A percentile compares a stretch with the other conserved stretches of the same genome.
These are phyloP conservation scores for Canis aureus DNA, from an alignment of 2,113 vertebrate genomes.

Conservation along the genomic window DNA sequence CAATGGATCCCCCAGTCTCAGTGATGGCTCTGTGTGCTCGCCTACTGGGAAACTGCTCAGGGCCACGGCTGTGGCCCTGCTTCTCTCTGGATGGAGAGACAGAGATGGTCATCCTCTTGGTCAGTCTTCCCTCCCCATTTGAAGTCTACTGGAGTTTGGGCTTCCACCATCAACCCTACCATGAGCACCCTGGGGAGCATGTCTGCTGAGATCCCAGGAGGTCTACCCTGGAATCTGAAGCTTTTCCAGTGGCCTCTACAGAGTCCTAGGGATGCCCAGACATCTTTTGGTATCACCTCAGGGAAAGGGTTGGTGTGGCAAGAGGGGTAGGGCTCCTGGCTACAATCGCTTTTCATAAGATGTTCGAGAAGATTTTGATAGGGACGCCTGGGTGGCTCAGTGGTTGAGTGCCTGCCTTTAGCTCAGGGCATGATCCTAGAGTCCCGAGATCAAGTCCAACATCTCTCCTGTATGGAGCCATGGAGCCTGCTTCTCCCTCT, in stretches of 20 bases:
- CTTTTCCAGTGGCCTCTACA: background rate
- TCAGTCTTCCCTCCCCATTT: background rate
- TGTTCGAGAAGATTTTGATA: background rate
- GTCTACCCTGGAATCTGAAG: background rate
- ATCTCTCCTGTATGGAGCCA: too few species aligned
- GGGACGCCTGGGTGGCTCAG: too few species aligned
- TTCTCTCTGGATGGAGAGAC: constrained; percentile 78
- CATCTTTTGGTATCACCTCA: background rate
- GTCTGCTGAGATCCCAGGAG: background rate
- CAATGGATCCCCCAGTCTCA: constrained; percentile 90
- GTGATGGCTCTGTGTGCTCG: constrained; percentile 49
- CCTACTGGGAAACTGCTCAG: constrained; percentile 89
- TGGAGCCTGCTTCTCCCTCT: too few species aligned
- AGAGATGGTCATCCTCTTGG: background rate
- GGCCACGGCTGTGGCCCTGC: constrained; percentile 85
- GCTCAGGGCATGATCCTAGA: too few species aligned
- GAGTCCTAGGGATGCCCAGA: background rate
- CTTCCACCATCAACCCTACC: background rate
- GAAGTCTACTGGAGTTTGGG: background rate
- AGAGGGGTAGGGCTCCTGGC: background rate
- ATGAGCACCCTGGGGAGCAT: background rate
- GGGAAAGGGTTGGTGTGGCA: background rate
- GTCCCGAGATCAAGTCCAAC: too few species aligned
- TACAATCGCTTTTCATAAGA: background rate
- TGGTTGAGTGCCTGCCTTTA: too few species aligned